Evolutionary conservation across 2,113 vertebrate genomes (phyloP), one percentile per base, ranked within the genome.

Genomic region (Polyodon spathula): DNA sequence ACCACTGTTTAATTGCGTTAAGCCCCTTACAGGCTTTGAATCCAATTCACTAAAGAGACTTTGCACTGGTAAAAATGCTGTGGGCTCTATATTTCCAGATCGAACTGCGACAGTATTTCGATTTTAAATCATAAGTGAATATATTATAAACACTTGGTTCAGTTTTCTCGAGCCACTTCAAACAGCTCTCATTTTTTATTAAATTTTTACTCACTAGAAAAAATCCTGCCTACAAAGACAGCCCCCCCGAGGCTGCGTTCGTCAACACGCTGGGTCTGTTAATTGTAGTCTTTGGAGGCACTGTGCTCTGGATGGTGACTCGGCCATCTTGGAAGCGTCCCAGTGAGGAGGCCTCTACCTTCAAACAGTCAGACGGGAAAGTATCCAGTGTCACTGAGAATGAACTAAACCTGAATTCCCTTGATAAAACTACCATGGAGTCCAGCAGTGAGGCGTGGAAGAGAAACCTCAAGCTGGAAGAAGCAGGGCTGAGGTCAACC

Each of bases 311-410:
- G 93, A 93, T 97, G 62, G 87, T 77, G 64, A 96, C 91, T 68
- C 90, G 83, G 17, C 68, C 83, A 0, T 78, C 87, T 1, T 98
- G 96, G 96, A 95, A 94, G 72, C 92, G 96, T 14, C 94, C 96
- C 3, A 77, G 60, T 11, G 90, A 89, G 61, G 73, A 83, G 54
- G 67, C 54, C 3, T 40, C 74, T 27, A 71, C 73, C 67, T 39
- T 64, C 51, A 65, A 76, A 61, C 75, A 65, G 63, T 69, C 76
- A 64, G 76, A 66, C 38, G 76, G 48, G 4, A 62, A 50, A 59
- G 2, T 55, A 4, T 79, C 84, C 42, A 79, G 70, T 27, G 63
- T 41, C 17, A 61, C 15, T 63, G 86, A 79, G 66, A 75, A 60
- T 0, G 69, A 67, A 44, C 74, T 83, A 1, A 54, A 70, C 3